Evolutionary conservation across 2,113 vertebrate genomes (phyloP).

Genomic region (Brevimyrus niger): DNA sequence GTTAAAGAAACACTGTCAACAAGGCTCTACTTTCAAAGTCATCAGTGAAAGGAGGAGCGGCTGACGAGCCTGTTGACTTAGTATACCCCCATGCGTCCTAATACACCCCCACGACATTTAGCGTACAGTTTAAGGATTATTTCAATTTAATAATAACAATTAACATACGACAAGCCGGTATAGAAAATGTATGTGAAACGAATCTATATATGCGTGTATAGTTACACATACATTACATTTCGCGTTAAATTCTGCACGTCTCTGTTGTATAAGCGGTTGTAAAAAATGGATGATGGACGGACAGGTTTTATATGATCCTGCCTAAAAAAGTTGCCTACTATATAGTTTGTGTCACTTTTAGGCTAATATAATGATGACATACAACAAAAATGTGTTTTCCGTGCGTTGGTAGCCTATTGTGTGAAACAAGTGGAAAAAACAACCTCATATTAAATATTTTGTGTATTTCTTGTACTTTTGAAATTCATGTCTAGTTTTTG

Average conservation of each 20-base stretch:
- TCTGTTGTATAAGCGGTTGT: background rate
- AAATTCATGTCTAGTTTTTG: background rate
- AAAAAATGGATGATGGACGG: background rate
- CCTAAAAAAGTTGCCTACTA: background rate
- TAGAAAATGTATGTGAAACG: background rate
- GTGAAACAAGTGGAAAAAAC: background rate
- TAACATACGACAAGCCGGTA: background rate
- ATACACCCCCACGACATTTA: background rate
- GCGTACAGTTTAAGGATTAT: background rate
- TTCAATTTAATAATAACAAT: background rate
- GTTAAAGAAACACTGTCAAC: constrained; percentile 26
- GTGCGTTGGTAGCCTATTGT: background rate
- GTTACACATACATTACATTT: background rate
- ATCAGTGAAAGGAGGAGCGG: constrained; percentile 32
- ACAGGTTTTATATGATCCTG: background rate
- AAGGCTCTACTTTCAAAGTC: constrained; percentile 45
- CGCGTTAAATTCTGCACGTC: background rate
- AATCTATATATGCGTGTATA: background rate
- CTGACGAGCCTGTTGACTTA: constrained; percentile 20
- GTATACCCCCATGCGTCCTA: background rate
- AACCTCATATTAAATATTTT: background rate
- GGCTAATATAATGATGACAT: background rate
- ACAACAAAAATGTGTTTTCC: background rate
- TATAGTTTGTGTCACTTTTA: background rate
- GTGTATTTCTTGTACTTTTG: background rate